Percentiles rank a stretch among this genome's conserved stretches.
Conservation (phyloP, 1,140 invertebrate species). For the Drosophila obscura region DNA sequence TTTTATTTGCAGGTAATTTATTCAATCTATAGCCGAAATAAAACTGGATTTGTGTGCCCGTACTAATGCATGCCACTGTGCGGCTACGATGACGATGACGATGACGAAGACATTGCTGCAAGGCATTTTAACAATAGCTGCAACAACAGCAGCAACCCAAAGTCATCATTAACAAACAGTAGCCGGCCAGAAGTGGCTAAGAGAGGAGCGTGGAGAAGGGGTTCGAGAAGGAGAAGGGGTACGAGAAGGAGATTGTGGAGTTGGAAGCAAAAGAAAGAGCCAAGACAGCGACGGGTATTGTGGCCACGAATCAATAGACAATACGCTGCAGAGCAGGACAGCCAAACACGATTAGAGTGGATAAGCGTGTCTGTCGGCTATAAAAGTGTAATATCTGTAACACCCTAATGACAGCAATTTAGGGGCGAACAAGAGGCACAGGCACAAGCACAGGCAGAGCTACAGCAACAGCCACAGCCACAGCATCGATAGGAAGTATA, state of each 20-base stretch:
- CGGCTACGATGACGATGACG: background rate
- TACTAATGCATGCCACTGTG: slow-evolving; percentile 25
- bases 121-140: slow-evolving; percentile 54
- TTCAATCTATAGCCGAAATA: too few species aligned
- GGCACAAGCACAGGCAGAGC: too few species aligned
- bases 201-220: slow-evolving; percentile 8
- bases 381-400: slow-evolving; percentile 83
- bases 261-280: background rate
- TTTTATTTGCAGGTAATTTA: too few species aligned
- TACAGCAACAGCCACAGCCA: background rate
- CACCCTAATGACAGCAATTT: slow-evolving; percentile 80
- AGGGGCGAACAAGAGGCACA: slow-evolving; percentile 32
- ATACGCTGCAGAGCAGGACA: background rate
- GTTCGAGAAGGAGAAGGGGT: slow-evolving; percentile 11
- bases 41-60: too few species aligned
- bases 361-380: slow-evolving; percentile 79
- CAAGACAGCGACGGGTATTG: background rate
- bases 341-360: slow-evolving; percentile 75
- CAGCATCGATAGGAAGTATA: background rate
- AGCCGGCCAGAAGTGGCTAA: slow-evolving; percentile 35
- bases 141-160: slow-evolving; percentile 24
- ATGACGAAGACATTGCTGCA: slow-evolving; percentile 42
- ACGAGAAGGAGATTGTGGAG: background rate
- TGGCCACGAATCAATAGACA: slow-evolving; percentile 45
- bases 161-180: slow-evolving; percentile 78